Percentiles rank a stretch among this genome's conserved stretches.
Evolutionary conservation across 1,140 invertebrate species (phyloP).

Genomic region (Lucilia cuprina): DNA sequence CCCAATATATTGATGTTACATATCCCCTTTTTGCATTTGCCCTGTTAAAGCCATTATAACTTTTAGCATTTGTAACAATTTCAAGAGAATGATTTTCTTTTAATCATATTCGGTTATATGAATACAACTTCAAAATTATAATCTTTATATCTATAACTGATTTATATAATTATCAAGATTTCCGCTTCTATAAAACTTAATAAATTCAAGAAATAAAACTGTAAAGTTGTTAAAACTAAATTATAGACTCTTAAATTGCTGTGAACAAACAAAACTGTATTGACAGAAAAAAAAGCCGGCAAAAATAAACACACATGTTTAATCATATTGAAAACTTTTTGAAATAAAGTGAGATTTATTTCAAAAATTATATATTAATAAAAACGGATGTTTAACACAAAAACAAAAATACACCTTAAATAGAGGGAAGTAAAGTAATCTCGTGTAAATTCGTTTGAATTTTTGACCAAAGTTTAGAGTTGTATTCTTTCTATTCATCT

Average conservation of each 20-base stretch:
- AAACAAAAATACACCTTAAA: not conserved
- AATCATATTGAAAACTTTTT: not conserved
- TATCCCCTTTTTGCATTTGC: no score
- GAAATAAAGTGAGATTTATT: not conserved
- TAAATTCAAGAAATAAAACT: not conserved
- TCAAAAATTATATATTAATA: slow-evolving; percentile 15
- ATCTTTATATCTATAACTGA: not conserved
- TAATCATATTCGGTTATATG: no score
- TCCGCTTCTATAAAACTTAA: not conserved
- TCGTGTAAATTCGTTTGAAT: not conserved
- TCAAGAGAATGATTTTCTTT: no score
- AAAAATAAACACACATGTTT: not conserved
- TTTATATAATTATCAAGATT: slow-evolving; percentile 20
- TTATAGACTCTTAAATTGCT: slow-evolving; percentile 1
- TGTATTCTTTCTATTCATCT: not conserved
- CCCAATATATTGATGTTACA: no score
- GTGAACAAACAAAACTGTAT: slow-evolving; percentile 13
- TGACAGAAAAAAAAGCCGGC: not conserved
- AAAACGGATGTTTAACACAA: not conserved
- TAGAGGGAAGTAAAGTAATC: not conserved
- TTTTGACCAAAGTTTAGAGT: not conserved
- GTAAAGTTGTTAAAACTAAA: slow-evolving; percentile 16
- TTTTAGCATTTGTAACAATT: no score
- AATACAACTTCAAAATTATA: no score
- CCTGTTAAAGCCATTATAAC: no score